A percentile compares a stretch with the other conserved stretches of the same genome.
phyloP scores from a whole-genome alignment of 2,113 vertebrate species.

The Pogonocichla stellata region DNA sequence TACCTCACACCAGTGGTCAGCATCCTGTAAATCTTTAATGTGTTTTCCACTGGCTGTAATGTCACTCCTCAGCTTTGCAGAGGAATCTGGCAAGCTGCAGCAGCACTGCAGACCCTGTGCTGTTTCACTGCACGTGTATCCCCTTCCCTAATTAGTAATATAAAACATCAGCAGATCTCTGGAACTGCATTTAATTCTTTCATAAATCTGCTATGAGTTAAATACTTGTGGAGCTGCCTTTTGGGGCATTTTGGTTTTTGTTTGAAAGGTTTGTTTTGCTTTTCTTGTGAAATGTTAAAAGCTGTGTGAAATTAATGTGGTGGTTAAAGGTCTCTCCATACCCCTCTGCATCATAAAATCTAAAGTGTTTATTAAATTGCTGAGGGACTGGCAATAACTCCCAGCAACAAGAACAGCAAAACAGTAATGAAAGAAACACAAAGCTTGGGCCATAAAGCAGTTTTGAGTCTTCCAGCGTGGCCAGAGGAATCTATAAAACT shows the following conservation, averaged over 20 bases:
- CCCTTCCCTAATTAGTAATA: neutral
- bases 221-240: neutral
- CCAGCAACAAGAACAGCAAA: slow-evolving; percentile 21
- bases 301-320: neutral
- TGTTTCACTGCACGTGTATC: neutral
- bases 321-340: slow-evolving; percentile 5
- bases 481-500: neutral
- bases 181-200: neutral
- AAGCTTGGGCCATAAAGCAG: neutral
- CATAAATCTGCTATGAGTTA: neutral
- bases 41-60: slow-evolving; percentile 51
- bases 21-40: slow-evolving; percentile 58
- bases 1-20: neutral
- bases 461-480: neutral
- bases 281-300: neutral
- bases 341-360: slow-evolving; percentile 4
- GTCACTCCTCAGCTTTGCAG: neutral
- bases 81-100: neutral
- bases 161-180: neutral
- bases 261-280: neutral
- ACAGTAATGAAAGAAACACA: neutral
- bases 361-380: slow-evolving; percentile 42
- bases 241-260: neutral
- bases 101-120: neutral
- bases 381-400: slow-evolving; percentile 36